A percentile compares a stretch with the other conserved stretches of the same genome.
phyloP scores from a whole-genome alignment of 92 coral and sea anemone genomes.

The Muricea muricata region DNA sequence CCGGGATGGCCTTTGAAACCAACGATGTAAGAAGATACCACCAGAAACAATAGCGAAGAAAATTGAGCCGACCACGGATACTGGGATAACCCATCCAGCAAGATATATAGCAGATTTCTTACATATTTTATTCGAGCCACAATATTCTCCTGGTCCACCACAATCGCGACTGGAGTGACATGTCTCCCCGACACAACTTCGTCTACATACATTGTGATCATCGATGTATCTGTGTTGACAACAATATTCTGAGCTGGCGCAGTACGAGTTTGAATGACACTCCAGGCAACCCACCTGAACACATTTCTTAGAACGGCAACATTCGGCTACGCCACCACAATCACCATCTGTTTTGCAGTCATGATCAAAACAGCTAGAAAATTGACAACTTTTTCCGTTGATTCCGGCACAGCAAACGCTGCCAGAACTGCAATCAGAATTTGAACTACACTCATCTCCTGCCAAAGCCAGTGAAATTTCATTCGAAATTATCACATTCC shows the following conservation, averaged over 20 bases:
- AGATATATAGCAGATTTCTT: no score
- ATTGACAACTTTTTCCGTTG: background rate
- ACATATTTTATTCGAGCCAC: background rate
- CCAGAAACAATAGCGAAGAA: no score
- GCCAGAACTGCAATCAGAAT: no score
- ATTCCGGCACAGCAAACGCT: background rate
- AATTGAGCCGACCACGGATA: no score
- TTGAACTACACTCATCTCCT: no score
- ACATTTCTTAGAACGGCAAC: background rate
- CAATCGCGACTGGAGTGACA: background rate
- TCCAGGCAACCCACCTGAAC: background rate
- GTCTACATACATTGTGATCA: background rate
- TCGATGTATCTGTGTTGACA: background rate
- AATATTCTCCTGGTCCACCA: background rate
- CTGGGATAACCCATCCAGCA: no score
- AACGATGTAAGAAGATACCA: no score
- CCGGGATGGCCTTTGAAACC: no score
- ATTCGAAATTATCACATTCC: no score
- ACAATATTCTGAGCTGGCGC: background rate
- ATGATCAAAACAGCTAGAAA: background rate
- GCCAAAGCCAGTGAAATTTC: no score
- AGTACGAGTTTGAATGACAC: background rate
- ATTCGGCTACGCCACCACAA: slow-evolving; percentile 5
- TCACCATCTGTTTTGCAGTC: background rate
- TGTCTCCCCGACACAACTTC: no score